Conservation (phyloP, 1,140 invertebrate species). For the Drosophila lowei region DNA sequence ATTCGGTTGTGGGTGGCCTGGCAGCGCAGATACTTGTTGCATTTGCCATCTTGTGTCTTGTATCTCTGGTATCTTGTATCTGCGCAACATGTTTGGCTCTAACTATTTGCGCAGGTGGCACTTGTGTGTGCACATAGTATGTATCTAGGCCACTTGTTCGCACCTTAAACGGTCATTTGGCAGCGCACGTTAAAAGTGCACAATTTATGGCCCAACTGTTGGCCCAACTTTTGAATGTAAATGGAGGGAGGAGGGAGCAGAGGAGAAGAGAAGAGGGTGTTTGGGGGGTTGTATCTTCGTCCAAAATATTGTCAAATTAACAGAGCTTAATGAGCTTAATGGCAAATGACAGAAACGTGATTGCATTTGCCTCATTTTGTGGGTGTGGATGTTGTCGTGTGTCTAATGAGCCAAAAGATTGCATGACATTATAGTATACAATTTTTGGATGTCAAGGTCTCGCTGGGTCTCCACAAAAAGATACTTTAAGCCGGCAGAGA, state of each 20-base stretch:
- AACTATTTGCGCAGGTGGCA: slow-evolving; percentile 71
- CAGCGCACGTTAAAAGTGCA: slow-evolving; percentile 30
- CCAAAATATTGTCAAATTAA: slow-evolving; percentile 66
- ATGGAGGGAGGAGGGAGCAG: background rate
- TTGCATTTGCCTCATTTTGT: slow-evolving; percentile 30
- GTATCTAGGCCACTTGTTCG: slow-evolving; percentile 75
- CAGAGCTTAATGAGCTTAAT: slow-evolving; percentile 55
- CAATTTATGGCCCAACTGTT: slow-evolving; percentile 53
- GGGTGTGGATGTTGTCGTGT: slow-evolving; percentile 34
- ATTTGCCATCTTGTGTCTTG: slow-evolving; percentile 7
- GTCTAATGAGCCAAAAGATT: slow-evolving; percentile 39
- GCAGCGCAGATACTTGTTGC: background rate
- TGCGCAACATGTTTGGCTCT: slow-evolving; percentile 51
- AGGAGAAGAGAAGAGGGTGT: background rate
- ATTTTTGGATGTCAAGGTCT: slow-evolving; percentile 30
- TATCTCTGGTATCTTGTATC: slow-evolving; percentile 35
- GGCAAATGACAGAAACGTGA: slow-evolving; percentile 11
- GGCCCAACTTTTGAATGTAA: slow-evolving; percentile 4
- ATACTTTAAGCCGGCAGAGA: too few relatives aligned
- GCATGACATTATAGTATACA: slow-evolving; percentile 4
- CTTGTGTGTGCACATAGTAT: slow-evolving; percentile 17
- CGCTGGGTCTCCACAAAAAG: slow-evolving; percentile 10
- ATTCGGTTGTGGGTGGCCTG: slow-evolving; percentile 33
- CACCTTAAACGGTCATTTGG: slow-evolving; percentile 69
- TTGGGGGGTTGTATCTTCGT: slow-evolving; percentile 23